Evolutionary conservation across 2,797 vertebrate genomes (phyloP).

Genomic region (Pempheris klunzingeri): DNA sequence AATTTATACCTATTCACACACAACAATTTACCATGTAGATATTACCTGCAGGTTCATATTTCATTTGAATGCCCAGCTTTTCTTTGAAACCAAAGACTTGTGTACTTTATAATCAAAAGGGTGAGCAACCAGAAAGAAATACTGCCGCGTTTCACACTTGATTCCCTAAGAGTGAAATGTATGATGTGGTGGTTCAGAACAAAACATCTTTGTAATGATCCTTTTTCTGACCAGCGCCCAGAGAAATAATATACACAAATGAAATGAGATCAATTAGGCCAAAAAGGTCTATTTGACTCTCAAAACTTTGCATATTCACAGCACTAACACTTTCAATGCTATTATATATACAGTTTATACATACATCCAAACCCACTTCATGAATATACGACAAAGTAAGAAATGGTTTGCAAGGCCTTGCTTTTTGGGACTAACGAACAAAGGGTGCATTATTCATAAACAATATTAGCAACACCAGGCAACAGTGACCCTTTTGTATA

Average conservation of each 20-base stretch:
- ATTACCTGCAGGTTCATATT: slow-evolving; percentile 43
- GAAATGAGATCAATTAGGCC: no score
- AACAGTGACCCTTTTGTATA: neutral
- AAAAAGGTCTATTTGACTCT: neutral
- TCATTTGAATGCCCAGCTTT: slow-evolving; percentile 49
- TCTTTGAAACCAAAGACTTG: slow-evolving; percentile 57
- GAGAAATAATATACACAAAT: neutral
- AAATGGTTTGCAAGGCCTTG: neutral
- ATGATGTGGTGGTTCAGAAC: neutral
- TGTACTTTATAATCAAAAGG: slow-evolving; percentile 15
- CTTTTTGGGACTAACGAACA: neutral
- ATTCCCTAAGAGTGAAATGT: neutral
- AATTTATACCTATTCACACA: slow-evolving; percentile 46
- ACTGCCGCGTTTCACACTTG: neutral
- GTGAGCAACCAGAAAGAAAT: slow-evolving; percentile 27
- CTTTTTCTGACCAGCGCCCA: neutral
- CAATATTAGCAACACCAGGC: neutral
- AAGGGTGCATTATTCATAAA: neutral
- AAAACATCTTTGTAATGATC: slow-evolving; percentile 7
- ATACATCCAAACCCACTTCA: neutral
- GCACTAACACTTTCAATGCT: neutral
- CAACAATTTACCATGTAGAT: slow-evolving; percentile 26
- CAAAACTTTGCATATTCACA: neutral
- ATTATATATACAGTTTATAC: no score
- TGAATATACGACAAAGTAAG: neutral